Evolutionary conservation across 2,888 invertebrate species (phyloP).

Genomic region (Torymus texanus): DNA sequence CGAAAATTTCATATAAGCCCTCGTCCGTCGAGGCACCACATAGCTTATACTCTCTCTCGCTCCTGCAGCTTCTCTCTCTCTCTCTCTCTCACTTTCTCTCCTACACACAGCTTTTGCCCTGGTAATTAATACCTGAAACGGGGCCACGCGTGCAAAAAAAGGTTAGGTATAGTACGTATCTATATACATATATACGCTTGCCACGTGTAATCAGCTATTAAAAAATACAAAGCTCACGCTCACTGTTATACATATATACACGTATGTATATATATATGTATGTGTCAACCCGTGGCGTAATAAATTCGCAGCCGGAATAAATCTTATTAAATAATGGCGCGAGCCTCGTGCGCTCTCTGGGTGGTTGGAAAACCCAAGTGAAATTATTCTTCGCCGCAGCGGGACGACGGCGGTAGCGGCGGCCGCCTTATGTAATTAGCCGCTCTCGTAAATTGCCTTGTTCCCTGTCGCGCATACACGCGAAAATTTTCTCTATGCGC

Average conservation of each 20-base stretch:
- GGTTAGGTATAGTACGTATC: not conserved
- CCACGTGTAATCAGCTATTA: slow-evolving; percentile 10
- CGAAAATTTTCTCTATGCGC: slow-evolving; percentile 2
- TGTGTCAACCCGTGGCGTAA: not conserved
- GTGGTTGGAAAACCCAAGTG: slow-evolving; percentile 25
- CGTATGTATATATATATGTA: too few species aligned
- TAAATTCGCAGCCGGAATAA: slow-evolving; percentile 35
- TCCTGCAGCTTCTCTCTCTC: too few species aligned
- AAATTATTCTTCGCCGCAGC: slow-evolving; percentile 44
- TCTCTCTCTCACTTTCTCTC: too few species aligned
- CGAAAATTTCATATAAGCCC: not conserved
- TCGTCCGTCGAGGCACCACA: too few species aligned
- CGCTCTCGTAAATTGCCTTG: slow-evolving; percentile 65
- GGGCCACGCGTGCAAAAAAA: not conserved
- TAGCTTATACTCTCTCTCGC: too few species aligned
- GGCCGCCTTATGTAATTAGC: slow-evolving; percentile 64
- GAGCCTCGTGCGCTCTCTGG: not conserved
- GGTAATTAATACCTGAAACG: slow-evolving; percentile 3
- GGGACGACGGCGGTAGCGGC: not conserved
- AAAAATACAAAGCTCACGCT: not conserved
- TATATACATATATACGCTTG: too few species aligned
- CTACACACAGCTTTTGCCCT: not conserved
- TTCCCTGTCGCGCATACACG: slow-evolving; percentile 38
- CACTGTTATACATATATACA: too few species aligned
- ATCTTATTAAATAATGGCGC: slow-evolving; percentile 39